Percentiles rank a stretch among this genome's conserved stretches.
Evolutionary conservation across 2,797 vertebrate species (phyloP).

Genomic region (Iguana delicatissima): DNA sequence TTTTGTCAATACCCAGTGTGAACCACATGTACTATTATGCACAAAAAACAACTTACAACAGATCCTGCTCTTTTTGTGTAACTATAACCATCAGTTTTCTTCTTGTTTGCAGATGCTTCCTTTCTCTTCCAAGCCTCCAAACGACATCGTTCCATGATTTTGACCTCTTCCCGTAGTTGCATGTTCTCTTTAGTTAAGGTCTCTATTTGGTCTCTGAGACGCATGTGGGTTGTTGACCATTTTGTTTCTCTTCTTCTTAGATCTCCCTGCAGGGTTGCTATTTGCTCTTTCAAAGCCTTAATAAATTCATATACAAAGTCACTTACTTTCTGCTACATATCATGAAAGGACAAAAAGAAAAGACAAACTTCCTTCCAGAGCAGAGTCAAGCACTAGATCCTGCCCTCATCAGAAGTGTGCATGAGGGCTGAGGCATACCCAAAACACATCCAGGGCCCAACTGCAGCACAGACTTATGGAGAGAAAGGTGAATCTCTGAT

Average conservation of each 20-base stretch:
- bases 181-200: conserved; percentile 86
- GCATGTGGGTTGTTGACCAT: conserved; percentile 87
- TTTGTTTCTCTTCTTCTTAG: conserved; percentile 89
- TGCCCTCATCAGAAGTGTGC: not conserved
- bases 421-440: not conserved
- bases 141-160: conserved; percentile 89
- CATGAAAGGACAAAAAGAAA: not conserved
- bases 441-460: not conserved
- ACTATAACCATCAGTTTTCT: conserved; percentile 63
- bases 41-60: conserved; percentile 77
- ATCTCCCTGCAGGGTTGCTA: conserved; percentile 91
- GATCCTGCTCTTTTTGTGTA: conserved; percentile 69
- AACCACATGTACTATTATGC: not conserved
- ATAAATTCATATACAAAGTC: conserved; percentile 23
- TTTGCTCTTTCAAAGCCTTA: conserved; percentile 91
- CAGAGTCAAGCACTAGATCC: too few relatives aligned
- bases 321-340: conserved; percentile 11
- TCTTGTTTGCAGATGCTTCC: conserved; percentile 74
- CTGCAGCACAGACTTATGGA: not conserved
- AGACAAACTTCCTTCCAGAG: not conserved
- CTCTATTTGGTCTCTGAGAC: conserved; percentile 90
- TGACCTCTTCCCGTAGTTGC: conserved; percentile 89
- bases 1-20: not conserved
- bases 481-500: not conserved
- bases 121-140: conserved; percentile 88